Conservation (phyloP, 1,140 invertebrate genomes). For the Luehdorfia chinensis region DNA sequence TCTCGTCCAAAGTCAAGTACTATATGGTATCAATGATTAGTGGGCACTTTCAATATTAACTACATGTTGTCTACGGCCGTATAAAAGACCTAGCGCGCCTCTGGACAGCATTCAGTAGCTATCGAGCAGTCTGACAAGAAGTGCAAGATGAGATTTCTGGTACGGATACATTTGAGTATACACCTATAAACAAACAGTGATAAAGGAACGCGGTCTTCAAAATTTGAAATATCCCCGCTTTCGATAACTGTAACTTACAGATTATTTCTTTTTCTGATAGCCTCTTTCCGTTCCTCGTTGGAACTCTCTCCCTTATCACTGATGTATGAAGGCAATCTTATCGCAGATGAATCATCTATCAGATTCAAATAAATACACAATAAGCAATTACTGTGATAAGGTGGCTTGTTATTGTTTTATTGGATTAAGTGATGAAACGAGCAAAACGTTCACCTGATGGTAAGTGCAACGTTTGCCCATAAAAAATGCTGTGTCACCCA, state of each 20-base stretch:
- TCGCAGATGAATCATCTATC: no score
- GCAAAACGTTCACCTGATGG: no score
- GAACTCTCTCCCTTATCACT: no score
- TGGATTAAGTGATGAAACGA: no score
- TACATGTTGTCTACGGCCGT: slow-evolving; percentile 29
- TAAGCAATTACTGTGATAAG: no score
- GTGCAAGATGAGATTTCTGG: slow-evolving; percentile 74
- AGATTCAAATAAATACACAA: no score
- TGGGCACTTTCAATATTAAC: slow-evolving; percentile 46
- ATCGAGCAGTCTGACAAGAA: slow-evolving; percentile 67
- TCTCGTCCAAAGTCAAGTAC: slow-evolving; percentile 30
- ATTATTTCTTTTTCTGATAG: no score
- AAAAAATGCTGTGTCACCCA: no score
- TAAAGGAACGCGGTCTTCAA: neutral
- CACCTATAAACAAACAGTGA: neutral
- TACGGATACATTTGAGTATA: slow-evolving; percentile 30
- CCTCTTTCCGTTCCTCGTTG: no score
- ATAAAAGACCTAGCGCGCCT: slow-evolving; percentile 49
- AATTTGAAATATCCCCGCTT: neutral
- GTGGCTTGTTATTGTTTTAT: no score
- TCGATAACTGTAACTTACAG: neutral
- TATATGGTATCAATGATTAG: slow-evolving; percentile 35
- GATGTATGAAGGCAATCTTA: no score
- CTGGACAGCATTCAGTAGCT: slow-evolving; percentile 67
- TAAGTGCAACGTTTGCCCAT: no score